Evolutionary conservation across 1,140 invertebrate species (phyloP).

Genomic region (Tetramorium parvispinum): DNA sequence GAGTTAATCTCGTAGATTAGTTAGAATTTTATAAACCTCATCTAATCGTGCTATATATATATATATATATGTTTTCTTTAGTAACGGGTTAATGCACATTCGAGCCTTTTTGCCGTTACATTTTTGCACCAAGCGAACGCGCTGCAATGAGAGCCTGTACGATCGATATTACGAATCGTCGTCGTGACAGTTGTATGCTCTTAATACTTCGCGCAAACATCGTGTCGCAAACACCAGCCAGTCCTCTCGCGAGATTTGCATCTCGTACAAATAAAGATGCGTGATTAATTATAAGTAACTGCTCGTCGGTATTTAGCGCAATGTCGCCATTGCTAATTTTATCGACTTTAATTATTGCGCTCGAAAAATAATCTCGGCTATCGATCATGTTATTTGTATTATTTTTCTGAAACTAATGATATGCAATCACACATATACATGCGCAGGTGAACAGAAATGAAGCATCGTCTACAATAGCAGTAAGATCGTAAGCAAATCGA

Average conservation of each 20-base stretch:
- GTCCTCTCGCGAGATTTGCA: constrained; percentile 37
- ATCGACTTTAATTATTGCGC: background rate
- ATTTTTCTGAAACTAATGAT: background rate
- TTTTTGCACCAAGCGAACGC: background rate
- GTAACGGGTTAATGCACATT: background rate
- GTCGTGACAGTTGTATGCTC: background rate
- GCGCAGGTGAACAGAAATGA: background rate
- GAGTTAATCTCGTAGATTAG: background rate
- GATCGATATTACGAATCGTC: constrained; percentile 19
- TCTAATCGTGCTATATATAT: background rate
- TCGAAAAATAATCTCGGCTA: background rate
- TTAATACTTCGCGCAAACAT: constrained; percentile 26
- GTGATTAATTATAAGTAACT: constrained; percentile 1
- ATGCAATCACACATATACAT: background rate
- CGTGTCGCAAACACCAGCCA: background rate
- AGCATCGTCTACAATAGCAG: too few relatives aligned
- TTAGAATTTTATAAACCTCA: background rate
- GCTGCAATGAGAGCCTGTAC: background rate
- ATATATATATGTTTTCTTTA: background rate
- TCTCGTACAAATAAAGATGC: constrained; percentile 5
- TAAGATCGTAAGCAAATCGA: too few relatives aligned
- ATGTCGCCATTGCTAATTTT: background rate
- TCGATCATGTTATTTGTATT: background rate
- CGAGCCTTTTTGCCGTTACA: background rate
- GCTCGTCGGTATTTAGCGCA: background rate